Evolutionary conservation across 1,140 invertebrate genomes (phyloP).

Genomic region (Saccostrea glomerata): DNA sequence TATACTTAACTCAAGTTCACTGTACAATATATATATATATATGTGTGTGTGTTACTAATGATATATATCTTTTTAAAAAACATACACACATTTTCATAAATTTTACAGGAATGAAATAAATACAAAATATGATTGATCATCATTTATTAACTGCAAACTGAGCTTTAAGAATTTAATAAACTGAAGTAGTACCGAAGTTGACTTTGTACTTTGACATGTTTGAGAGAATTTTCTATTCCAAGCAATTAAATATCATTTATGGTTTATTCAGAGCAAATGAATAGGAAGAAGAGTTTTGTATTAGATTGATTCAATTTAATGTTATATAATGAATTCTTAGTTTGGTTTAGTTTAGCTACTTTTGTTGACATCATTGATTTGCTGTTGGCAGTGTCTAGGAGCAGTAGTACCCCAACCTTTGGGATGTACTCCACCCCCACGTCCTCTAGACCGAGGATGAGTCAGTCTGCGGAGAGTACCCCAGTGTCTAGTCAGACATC

Average conservation of each 20-base stretch:
- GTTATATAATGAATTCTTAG: not conserved
- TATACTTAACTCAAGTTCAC: no score
- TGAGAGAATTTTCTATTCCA: not conserved
- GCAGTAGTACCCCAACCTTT: constrained; percentile 66
- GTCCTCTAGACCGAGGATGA: constrained; percentile 57
- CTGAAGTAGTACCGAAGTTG: no score
- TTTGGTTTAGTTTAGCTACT: not conserved
- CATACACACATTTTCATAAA: no score
- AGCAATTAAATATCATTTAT: not conserved
- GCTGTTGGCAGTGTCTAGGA: constrained; percentile 66
- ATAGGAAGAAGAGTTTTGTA: not conserved
- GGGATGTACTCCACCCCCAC: constrained; percentile 53
- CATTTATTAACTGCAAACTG: no score
- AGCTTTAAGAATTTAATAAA: no score
- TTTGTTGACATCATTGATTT: not conserved
- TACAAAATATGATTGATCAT: no score
- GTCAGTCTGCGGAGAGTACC: constrained; percentile 62
- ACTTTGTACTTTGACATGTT: not conserved
- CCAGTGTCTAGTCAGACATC: constrained; percentile 47
- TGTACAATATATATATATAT: no score
- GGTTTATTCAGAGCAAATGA: not conserved
- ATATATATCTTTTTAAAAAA: no score
- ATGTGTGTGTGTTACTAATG: no score
- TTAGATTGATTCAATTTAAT: not conserved
- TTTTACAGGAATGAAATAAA: no score